A percentile compares a stretch with the other conserved stretches of the same genome.
phyloP scores from a whole-genome alignment of 2,888 invertebrate species.

The Morpho achilles region DNA sequence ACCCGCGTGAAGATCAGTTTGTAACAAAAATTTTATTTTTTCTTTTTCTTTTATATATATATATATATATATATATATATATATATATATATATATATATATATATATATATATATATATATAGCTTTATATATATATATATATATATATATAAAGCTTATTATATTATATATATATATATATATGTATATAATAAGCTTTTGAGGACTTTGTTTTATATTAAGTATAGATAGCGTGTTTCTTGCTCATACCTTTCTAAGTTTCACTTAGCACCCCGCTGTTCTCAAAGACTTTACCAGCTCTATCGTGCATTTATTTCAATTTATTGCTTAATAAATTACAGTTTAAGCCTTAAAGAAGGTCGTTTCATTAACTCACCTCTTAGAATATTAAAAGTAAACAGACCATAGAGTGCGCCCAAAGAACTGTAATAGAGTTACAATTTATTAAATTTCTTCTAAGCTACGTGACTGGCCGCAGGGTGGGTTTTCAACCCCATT shows the following conservation, averaged over 20 bases:
- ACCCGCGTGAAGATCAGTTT: too few species aligned
- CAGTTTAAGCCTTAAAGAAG: slow-evolving; percentile 16
- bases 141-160: too few species aligned
- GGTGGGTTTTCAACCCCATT: slow-evolving; percentile 67
- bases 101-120: too few species aligned
- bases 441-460: slow-evolving; percentile 63
- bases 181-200: too few species aligned
- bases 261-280: slow-evolving; percentile 17
- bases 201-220: too few species aligned
- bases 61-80: too few species aligned
- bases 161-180: too few species aligned
- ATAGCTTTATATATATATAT: too few species aligned
- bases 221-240: background rate
- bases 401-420: slow-evolving; percentile 31
- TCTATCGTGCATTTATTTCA: slow-evolving; percentile 16
- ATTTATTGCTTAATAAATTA: slow-evolving; percentile 26
- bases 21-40: too few species aligned
- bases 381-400: slow-evolving; percentile 34
- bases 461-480: slow-evolving; percentile 65
- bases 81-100: too few species aligned
- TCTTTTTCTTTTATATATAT: too few species aligned
- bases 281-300: slow-evolving; percentile 20
- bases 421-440: slow-evolving; percentile 56
- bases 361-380: slow-evolving; percentile 20
- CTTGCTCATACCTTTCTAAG: background rate